Conservation (phyloP, 2,113 vertebrate genomes). For the Rynchops niger region DNA sequence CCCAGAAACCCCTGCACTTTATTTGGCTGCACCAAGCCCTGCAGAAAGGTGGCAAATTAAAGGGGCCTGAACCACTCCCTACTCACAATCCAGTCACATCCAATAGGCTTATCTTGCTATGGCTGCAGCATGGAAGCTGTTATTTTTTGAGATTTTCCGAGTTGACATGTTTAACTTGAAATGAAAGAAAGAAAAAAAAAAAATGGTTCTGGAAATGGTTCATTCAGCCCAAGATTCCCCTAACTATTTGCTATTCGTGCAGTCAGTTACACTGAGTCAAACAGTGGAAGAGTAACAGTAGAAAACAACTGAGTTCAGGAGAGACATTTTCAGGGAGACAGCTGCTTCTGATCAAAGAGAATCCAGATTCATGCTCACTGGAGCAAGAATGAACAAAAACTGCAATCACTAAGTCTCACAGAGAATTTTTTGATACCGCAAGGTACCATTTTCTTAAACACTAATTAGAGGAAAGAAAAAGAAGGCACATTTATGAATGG, state of each 20-base stretch:
- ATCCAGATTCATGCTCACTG: neutral
- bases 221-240: neutral
- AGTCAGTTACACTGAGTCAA: neutral
- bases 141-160: neutral
- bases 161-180: neutral
- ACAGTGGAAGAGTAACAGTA: neutral
- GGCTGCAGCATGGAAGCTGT: neutral
- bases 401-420: neutral
- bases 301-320: neutral
- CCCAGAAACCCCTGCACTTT: neutral
- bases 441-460: neutral
- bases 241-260: neutral
- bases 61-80: neutral
- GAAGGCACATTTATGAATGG: neutral
- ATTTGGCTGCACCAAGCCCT: neutral
- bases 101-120: neutral
- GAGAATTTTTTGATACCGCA: neutral
- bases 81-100: neutral
- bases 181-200: neutral
- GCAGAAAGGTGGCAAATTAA: neutral
- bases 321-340: neutral
- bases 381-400: neutral
- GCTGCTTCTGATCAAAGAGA: neutral
- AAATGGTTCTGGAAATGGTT: neutral
- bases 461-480: neutral